These are phyloP conservation scores for Aphidius ervi DNA, from an alignment of 1,140 invertebrate species.

Conservation along the genomic window DNA sequence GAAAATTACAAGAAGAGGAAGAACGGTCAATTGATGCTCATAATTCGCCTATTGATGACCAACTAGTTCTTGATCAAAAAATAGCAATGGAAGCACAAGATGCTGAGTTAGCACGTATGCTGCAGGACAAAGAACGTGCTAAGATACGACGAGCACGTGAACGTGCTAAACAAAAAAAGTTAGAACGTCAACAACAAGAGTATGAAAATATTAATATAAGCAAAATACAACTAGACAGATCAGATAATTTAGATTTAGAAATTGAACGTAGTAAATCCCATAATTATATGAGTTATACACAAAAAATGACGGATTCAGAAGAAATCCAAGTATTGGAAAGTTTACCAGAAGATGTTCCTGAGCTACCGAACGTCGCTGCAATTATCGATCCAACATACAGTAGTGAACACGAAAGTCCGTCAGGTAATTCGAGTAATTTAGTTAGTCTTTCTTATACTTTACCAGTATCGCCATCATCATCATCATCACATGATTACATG, in stretches of 20 bases:
- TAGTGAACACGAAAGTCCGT: constrained; percentile 33
- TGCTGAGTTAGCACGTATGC: constrained; percentile 79
- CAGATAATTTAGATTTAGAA: constrained; percentile 45
- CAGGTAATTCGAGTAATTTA: constrained; percentile 43
- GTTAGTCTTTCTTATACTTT: constrained; percentile 41
- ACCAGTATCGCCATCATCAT: constrained; percentile 42
- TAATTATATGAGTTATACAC: no score
- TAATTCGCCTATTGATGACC: constrained; percentile 57
- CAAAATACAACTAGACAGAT: constrained; percentile 41
- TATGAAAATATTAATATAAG: constrained; percentile 51
- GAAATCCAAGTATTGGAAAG: constrained; percentile 47
- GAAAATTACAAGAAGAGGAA: constrained; percentile 64
- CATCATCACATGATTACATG: constrained; percentile 41
- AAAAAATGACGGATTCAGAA: constrained; percentile 42
- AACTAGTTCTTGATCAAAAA: constrained; percentile 67
- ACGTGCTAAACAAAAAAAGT: constrained; percentile 62
- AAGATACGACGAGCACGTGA: constrained; percentile 65
- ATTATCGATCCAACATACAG: constrained; percentile 53
- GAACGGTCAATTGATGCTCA: constrained; percentile 48
- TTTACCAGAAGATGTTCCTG: constrained; percentile 31
- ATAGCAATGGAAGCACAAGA: constrained; percentile 88
- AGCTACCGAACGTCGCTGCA: constrained; percentile 45
- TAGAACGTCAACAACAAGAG: constrained; percentile 56
- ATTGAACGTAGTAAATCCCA: constrained; percentile 8
- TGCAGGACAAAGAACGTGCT: constrained; percentile 80